Evolutionary conservation across 1,140 invertebrate genomes (phyloP).

Genomic region (Lepidurus arcticus): DNA sequence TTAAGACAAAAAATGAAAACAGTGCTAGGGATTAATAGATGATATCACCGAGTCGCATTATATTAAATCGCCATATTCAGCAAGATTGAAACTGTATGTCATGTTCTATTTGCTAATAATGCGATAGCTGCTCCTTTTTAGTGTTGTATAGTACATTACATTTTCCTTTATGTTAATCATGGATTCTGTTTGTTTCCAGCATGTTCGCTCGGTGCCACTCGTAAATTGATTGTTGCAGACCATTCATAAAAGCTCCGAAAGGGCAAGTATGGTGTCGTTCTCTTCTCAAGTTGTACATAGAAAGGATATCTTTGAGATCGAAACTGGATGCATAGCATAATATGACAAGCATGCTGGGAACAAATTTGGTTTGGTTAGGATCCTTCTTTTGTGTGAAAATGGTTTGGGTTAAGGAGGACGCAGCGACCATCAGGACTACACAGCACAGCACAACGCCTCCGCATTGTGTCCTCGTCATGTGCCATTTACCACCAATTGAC

Average conservation of each 20-base stretch:
- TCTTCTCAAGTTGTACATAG: not conserved
- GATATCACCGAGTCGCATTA: too few relatives aligned
- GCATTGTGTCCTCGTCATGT: slow-evolving; percentile 13
- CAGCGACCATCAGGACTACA: too few relatives aligned
- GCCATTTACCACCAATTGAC: slow-evolving; percentile 13
- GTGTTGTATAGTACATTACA: not conserved
- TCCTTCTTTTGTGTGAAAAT: not conserved
- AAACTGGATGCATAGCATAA: not conserved
- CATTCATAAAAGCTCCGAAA: not conserved
- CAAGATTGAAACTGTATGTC: not conserved
- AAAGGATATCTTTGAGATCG: not conserved
- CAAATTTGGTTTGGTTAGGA: not conserved
- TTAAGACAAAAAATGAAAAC: too few relatives aligned
- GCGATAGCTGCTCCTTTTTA: not conserved
- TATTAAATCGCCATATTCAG: too few relatives aligned
- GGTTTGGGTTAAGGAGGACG: not conserved
- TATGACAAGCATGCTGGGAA: not conserved
- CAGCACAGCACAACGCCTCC: slow-evolving; percentile 4
- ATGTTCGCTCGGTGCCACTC: not conserved
- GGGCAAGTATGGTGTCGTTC: not conserved
- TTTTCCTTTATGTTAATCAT: not conserved
- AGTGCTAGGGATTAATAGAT: too few relatives aligned
- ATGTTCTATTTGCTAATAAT: not conserved
- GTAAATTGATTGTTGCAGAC: not conserved
- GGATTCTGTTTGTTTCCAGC: not conserved